A percentile compares a stretch with the other conserved stretches of the same genome.
Evolutionary conservation across 2,888 invertebrate genomes (phyloP).

Genomic region (Acronicta leporina): DNA sequence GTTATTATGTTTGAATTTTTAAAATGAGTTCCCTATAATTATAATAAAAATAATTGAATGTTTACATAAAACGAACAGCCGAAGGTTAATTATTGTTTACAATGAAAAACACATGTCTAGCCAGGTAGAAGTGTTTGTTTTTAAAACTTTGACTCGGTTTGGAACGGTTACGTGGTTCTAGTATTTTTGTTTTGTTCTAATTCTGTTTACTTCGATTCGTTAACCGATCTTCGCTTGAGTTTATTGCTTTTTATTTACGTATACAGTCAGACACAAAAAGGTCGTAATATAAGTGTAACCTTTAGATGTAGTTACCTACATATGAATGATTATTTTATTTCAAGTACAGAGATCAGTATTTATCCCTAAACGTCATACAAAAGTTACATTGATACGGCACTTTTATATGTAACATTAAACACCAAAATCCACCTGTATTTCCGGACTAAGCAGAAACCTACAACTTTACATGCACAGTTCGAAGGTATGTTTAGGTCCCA

Average conservation of each 20-base stretch:
- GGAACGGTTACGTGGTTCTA: constrained; percentile 25
- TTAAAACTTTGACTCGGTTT: constrained; percentile 30
- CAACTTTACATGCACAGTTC: too few relatives aligned
- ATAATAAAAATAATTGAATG: constrained; percentile 3
- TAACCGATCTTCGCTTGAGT: constrained; percentile 18
- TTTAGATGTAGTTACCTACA: constrained; percentile 1
- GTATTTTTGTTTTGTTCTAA: constrained; percentile 40
- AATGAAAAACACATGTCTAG: constrained; percentile 11
- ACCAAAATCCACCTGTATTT: too few relatives aligned
- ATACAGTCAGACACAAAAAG: constrained; percentile 1
- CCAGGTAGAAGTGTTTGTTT: constrained; percentile 25
- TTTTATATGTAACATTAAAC: too few relatives aligned
- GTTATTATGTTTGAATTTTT: background rate
- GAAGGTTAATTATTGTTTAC: constrained; percentile 6
- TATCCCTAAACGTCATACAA: too few relatives aligned
- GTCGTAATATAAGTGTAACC: too few relatives aligned
- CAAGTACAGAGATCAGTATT: too few relatives aligned
- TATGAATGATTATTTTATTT: too few relatives aligned
- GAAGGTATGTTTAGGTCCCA: too few relatives aligned
- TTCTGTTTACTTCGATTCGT: constrained; percentile 33
- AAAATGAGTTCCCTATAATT: too few relatives aligned
- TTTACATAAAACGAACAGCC: constrained; percentile 6
- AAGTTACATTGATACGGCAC: too few relatives aligned
- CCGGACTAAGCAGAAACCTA: too few relatives aligned
- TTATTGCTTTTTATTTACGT: constrained; percentile 15